phyloP scores from a whole-genome alignment of 2,888 invertebrate genomes.

The Drosophila sordidapex region DNA sequence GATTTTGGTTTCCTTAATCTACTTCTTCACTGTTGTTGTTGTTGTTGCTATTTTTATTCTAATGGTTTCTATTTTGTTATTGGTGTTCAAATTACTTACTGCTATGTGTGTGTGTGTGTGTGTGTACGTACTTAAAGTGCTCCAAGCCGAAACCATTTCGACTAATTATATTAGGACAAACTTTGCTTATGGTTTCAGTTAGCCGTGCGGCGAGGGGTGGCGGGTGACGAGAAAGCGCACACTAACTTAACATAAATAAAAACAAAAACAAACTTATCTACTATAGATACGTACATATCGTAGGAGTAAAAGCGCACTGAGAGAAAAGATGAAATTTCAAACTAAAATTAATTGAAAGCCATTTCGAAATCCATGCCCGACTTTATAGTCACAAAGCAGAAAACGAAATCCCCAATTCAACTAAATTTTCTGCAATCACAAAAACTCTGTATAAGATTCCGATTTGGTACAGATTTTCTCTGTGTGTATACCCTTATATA shows the following conservation, averaged over 20 bases:
- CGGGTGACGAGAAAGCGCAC: neutral
- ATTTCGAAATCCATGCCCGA: neutral
- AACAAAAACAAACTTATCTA: neutral
- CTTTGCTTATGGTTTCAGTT: slow-evolving; percentile 43
- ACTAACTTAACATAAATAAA: neutral
- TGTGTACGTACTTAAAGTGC: slow-evolving; percentile 17
- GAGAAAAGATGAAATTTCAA: neutral
- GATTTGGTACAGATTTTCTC: neutral
- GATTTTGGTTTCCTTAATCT: slow-evolving; percentile 15
- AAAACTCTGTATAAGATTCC: neutral
- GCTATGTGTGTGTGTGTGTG: neutral
- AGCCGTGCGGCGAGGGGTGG: slow-evolving; percentile 2
- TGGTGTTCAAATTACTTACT: slow-evolving; percentile 11
- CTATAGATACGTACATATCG: neutral
- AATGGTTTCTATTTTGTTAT: slow-evolving; percentile 18
- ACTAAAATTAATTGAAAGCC: neutral
- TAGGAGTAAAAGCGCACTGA: neutral
- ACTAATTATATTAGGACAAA: slow-evolving; percentile 52
- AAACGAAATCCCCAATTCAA: neutral
- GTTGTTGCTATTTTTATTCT: slow-evolving; percentile 1
- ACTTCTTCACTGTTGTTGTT: slow-evolving; percentile 7
- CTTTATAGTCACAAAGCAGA: neutral
- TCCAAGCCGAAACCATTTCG: slow-evolving; percentile 23
- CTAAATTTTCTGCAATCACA: neutral
- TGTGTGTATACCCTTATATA: neutral